Conservation (phyloP, 2,888 invertebrate genomes). For the Deilephila elpenor region DNA sequence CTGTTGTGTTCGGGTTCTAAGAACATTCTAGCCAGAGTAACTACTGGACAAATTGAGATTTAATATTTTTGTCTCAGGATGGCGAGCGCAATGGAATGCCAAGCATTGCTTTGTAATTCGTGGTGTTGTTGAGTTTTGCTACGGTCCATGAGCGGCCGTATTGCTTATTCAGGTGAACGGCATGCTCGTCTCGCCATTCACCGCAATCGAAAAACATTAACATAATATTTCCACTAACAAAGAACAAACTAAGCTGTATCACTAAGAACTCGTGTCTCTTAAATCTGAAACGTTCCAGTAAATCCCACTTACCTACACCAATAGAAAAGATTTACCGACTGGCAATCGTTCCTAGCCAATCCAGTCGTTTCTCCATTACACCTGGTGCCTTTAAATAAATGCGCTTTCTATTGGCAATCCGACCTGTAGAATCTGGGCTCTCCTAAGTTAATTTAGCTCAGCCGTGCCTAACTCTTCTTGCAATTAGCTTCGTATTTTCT, state of each 20-base stretch:
- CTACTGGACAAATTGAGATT: too few relatives aligned
- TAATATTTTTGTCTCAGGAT: too few relatives aligned
- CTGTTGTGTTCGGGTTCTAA: too few relatives aligned
- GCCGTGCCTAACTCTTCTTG: constrained; percentile 7
- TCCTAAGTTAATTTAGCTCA: constrained; percentile 18
- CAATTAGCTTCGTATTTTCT: constrained; percentile 19
- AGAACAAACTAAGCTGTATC: not conserved
- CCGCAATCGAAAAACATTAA: too few relatives aligned
- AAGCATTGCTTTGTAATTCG: too few relatives aligned
- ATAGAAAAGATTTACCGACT: constrained; percentile 10
- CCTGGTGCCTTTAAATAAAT: constrained; percentile 28
- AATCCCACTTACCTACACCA: not conserved
- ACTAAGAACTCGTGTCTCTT: not conserved
- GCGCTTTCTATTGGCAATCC: constrained; percentile 22
- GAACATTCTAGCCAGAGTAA: too few relatives aligned
- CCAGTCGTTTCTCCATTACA: constrained; percentile 11
- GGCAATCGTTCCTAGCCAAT: not conserved
- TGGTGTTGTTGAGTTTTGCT: too few relatives aligned
- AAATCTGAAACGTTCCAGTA: constrained; percentile 4
- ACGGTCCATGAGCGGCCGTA: too few relatives aligned
- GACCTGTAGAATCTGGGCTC: not conserved
- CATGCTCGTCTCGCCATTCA: too few relatives aligned
- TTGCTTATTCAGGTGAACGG: too few relatives aligned
- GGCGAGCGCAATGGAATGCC: too few relatives aligned
- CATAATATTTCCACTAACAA: too few relatives aligned